Evolutionary conservation across 2,113 vertebrate species (phyloP).

Genomic region (Procapra przewalskii): DNA sequence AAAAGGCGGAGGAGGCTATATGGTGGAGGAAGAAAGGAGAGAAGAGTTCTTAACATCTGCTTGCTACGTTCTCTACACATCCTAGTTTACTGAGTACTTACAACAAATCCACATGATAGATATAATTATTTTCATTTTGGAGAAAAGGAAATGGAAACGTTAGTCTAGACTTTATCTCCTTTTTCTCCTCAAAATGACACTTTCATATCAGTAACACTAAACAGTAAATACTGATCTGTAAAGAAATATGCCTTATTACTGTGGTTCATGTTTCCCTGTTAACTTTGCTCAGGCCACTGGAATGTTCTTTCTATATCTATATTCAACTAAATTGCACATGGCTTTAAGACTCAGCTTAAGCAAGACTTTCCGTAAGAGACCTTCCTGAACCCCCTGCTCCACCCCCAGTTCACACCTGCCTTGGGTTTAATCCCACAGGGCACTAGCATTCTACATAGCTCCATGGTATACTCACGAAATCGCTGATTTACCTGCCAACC

Average conservation of each 20-base stretch:
- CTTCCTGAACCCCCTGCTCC: neutral
- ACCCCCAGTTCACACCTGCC: neutral
- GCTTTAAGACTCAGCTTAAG: neutral
- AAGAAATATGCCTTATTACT: neutral
- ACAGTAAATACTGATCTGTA: neutral
- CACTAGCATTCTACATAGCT: neutral
- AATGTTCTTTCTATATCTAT: neutral
- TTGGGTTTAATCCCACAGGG: neutral
- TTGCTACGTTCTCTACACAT: neutral
- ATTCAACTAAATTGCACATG: neutral
- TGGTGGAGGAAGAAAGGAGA: neutral
- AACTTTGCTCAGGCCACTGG: neutral
- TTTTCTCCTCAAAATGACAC: neutral
- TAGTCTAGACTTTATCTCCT: neutral
- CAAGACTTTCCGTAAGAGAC: neutral
- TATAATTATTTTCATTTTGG: neutral
- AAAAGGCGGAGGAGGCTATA: neutral
- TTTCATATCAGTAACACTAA: neutral
- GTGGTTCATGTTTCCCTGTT: neutral
- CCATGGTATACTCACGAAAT: neutral
- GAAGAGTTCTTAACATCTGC: neutral
- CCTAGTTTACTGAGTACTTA: neutral
- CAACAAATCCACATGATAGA: neutral
- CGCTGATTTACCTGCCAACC: neutral
- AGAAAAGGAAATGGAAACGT: neutral